Percentiles rank a stretch among this genome's conserved stretches.
phyloP scores from a whole-genome alignment of 1,140 invertebrate genomes.

The Drosophila takahashii region DNA sequence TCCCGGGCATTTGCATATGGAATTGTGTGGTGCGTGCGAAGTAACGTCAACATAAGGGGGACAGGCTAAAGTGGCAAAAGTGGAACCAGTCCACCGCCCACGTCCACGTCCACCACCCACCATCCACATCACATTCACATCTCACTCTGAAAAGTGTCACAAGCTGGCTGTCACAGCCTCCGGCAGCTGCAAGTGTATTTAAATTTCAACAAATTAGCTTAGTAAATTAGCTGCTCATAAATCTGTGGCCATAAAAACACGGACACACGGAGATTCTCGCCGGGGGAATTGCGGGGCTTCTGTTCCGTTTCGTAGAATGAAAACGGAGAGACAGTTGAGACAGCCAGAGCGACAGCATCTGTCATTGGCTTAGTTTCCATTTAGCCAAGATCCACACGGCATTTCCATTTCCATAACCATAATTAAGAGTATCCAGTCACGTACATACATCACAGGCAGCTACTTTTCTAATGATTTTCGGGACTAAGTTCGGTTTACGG shows the following conservation, averaged over 20 bases:
- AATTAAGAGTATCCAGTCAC: slow-evolving; percentile 24
- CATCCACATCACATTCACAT: slow-evolving; percentile 10
- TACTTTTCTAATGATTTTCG: slow-evolving; percentile 1
- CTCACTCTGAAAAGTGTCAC: slow-evolving; percentile 42
- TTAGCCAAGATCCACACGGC: slow-evolving; percentile 8
- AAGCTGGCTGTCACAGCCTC: slow-evolving; percentile 43
- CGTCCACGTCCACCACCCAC: not conserved
- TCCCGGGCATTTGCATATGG: slow-evolving; percentile 60
- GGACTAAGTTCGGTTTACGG: not conserved
- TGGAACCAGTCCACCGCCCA: slow-evolving; percentile 1
- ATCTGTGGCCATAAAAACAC: slow-evolving; percentile 59
- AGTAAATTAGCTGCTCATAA: slow-evolving; percentile 76
- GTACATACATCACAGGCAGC: not conserved
- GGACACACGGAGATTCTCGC: not conserved
- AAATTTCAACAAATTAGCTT: slow-evolving; percentile 72
- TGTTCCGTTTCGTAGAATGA: not conserved
- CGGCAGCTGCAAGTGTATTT: slow-evolving; percentile 58
- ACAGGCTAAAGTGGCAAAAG: slow-evolving; percentile 9
- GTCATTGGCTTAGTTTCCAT: slow-evolving; percentile 33
- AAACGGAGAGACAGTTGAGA: slow-evolving; percentile 24
- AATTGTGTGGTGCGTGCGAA: slow-evolving; percentile 53
- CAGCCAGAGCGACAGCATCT: slow-evolving; percentile 33
- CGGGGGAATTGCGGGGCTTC: not conserved
- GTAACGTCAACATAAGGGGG: slow-evolving; percentile 3
- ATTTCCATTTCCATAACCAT: not conserved